Evolutionary conservation across 2,797 vertebrate genomes (phyloP).

Genomic region (Anomalospiza imberbis): DNA sequence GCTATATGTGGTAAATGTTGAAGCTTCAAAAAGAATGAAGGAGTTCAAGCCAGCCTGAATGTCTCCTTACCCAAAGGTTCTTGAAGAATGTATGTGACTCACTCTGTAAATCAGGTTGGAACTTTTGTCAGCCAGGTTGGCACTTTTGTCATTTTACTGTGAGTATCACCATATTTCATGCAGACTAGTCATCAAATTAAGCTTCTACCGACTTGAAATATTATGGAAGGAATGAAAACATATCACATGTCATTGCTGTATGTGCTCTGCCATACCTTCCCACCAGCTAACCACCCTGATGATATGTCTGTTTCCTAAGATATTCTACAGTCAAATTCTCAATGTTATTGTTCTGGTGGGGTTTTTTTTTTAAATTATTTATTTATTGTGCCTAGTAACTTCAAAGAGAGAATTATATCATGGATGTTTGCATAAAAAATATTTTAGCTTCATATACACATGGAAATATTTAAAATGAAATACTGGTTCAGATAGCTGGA

Average conservation of each 20-base stretch:
- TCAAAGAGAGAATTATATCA: constrained; percentile 3
- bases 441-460: constrained; percentile 6
- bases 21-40: neutral
- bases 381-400: neutral
- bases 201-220: neutral
- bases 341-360: neutral
- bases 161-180: neutral
- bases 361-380: neutral
- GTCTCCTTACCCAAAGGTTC: neutral
- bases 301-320: neutral
- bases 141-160: neutral
- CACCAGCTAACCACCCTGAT: neutral
- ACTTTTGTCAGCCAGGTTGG: neutral
- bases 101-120: neutral
- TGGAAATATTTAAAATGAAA: constrained; percentile 49
- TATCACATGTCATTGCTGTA: neutral
- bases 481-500: constrained; percentile 15
- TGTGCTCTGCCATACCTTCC: neutral
- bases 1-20: neutral
- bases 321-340: neutral
- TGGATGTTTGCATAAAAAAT: neutral
- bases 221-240: neutral
- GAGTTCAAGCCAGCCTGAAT: neutral
- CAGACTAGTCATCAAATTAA: neutral
- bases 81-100: neutral